These are phyloP conservation scores for Escarpia spicata DNA, from an alignment of 2,888 invertebrate species.

Conservation along the genomic window DNA sequence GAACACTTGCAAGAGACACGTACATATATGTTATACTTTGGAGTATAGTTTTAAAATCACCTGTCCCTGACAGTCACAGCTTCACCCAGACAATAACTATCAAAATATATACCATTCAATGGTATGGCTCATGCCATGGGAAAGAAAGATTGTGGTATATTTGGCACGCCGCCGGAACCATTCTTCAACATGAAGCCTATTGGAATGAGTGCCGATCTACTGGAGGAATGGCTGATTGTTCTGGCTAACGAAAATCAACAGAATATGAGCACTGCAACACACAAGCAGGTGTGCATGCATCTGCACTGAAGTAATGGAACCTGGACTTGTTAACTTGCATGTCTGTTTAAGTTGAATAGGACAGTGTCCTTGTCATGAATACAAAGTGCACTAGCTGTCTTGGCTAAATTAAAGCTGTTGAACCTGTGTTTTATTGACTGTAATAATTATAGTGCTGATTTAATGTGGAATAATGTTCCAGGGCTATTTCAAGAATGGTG, in stretches of 20 bases:
- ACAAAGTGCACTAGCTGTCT: too few species aligned
- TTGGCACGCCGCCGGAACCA: conserved; percentile 50
- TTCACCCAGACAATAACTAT: too few species aligned
- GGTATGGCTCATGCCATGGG: background rate
- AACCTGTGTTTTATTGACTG: too few species aligned
- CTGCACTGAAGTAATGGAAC: background rate
- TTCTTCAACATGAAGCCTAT: conserved; percentile 46
- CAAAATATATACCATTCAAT: background rate
- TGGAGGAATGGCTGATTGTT: conserved; percentile 51
- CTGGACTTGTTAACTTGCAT: background rate
- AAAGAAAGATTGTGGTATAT: conserved; percentile 37
- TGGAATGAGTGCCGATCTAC: conserved; percentile 45
- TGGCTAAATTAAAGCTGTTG: too few species aligned
- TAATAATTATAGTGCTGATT: background rate
- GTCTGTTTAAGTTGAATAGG: background rate
- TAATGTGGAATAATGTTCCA: conserved; percentile 38
- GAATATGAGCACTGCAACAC: background rate
- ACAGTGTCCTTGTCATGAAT: too few species aligned
- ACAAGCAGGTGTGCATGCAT: background rate
- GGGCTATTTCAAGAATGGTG: conserved; percentile 49
- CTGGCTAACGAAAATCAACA: conserved; percentile 46
- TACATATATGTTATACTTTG: too few species aligned
- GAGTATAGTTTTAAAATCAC: too few species aligned
- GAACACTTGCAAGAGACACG: too few species aligned
- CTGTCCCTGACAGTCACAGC: too few species aligned